A percentile compares a stretch with the other conserved stretches of the same genome.
Conservation (phyloP, 2,888 invertebrate species). For the Hymenopus coronatus region DNA sequence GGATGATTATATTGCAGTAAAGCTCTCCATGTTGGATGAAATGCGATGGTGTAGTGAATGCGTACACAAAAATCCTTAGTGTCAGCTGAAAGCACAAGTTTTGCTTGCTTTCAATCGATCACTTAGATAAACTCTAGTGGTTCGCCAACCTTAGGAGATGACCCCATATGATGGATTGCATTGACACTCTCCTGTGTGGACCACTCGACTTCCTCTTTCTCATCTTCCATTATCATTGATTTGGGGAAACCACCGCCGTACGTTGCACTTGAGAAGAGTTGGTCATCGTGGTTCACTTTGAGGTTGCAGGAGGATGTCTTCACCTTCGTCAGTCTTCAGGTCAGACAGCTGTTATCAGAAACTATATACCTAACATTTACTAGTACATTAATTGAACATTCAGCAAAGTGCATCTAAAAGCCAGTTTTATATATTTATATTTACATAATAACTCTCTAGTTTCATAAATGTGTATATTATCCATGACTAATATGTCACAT, state of each 20-base stretch:
- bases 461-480: too few species aligned
- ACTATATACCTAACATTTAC: too few species aligned
- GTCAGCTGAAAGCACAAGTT: not conserved
- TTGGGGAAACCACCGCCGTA: not conserved
- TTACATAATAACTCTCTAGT: too few species aligned
- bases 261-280: not conserved
- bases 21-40: not conserved
- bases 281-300: too few species aligned
- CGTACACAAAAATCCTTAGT: not conserved
- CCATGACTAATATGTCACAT: too few species aligned
- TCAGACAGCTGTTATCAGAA: too few species aligned
- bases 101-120: not conserved
- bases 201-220: not conserved
- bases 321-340: too few species aligned
- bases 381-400: too few species aligned
- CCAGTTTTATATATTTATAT: too few species aligned
- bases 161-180: not conserved
- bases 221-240: not conserved
- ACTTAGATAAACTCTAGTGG: not conserved
- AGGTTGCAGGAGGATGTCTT: too few species aligned
- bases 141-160: not conserved
- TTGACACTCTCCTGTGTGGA: not conserved
- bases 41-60: not conserved
- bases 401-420: too few species aligned
- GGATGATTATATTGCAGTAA: not conserved